A percentile compares a stretch with the other conserved stretches of the same genome.
phyloP scores from a whole-genome alignment of 1,140 invertebrate genomes.

The Penaeus vannamei region DNA sequence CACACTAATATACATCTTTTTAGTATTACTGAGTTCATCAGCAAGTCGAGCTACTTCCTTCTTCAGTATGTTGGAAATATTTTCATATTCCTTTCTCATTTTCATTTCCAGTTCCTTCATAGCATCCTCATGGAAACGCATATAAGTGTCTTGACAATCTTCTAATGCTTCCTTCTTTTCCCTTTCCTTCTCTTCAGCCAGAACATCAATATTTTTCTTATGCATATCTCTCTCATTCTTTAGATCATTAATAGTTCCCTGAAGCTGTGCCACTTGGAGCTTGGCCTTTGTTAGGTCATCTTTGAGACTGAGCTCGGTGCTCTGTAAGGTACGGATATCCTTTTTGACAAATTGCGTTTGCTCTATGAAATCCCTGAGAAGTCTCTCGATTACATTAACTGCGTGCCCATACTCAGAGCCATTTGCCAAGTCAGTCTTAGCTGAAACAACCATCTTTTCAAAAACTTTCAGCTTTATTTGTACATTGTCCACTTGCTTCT shows the following conservation, averaged over 20 bases:
- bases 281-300: conserved; percentile 49
- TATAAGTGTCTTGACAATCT: conserved; percentile 49
- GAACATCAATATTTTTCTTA: conserved; percentile 1
- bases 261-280: conserved; percentile 22
- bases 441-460: conserved; percentile 39
- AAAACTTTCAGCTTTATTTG: conserved; percentile 47
- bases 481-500: conserved; percentile 39
- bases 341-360: conserved; percentile 31
- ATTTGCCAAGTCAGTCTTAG: conserved; percentile 26
- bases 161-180: conserved; percentile 49
- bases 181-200: conserved; percentile 42
- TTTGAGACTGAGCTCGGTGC: conserved; percentile 14
- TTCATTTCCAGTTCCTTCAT: conserved; percentile 48
- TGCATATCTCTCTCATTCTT: conserved; percentile 11
- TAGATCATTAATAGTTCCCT: neutral
- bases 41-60: conserved; percentile 37
- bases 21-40: conserved; percentile 53
- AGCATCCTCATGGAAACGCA: conserved; percentile 65
- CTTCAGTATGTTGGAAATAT: conserved; percentile 42
- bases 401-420: conserved; percentile 26
- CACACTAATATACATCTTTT: conserved; percentile 53
- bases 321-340: conserved; percentile 3
- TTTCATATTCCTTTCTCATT: conserved; percentile 54
- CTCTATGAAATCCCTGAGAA: conserved; percentile 47
- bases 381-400: conserved; percentile 25